These are phyloP conservation scores for Volucella zonaria DNA, from an alignment of 2,888 invertebrate genomes.

Conservation along the genomic window DNA sequence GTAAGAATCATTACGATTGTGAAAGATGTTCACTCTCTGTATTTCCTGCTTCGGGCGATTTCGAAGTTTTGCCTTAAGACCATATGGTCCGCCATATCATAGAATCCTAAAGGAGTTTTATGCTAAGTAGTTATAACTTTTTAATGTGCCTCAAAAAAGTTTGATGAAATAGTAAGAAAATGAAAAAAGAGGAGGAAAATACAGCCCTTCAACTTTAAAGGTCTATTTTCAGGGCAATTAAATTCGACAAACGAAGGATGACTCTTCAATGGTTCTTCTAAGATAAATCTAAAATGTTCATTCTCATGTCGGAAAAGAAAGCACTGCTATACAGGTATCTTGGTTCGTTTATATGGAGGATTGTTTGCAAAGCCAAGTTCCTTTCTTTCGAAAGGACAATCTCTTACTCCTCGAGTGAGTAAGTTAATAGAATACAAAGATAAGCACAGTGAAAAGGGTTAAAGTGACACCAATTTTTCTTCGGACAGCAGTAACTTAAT, in stretches of 20 bases:
- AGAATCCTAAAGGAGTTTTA: too few species aligned
- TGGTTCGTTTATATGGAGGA: neutral
- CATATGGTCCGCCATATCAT: too few species aligned
- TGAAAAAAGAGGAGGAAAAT: neutral
- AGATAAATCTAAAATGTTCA: constrained; percentile 37
- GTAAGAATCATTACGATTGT: too few species aligned
- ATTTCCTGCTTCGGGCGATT: too few species aligned
- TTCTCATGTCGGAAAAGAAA: neutral
- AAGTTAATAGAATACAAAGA: constrained; percentile 62
- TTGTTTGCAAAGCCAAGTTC: neutral
- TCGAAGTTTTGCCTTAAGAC: too few species aligned
- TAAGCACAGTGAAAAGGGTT: constrained; percentile 66
- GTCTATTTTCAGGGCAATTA: constrained; percentile 53
- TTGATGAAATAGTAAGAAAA: too few species aligned
- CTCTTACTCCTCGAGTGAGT: too few species aligned
- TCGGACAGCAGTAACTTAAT: constrained; percentile 61
- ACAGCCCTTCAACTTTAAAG: constrained; percentile 22
- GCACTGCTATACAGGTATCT: neutral
- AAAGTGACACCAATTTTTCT: constrained; percentile 62
- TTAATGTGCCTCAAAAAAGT: too few species aligned
- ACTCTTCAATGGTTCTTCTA: constrained; percentile 26
- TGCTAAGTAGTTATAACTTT: too few species aligned
- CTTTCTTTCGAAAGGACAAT: neutral
- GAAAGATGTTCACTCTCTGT: too few species aligned
- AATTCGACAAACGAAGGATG: constrained; percentile 44